Evolutionary conservation across 2,797 vertebrate genomes (phyloP).

Genomic region (Paratrypauchen microcephalus): DNA sequence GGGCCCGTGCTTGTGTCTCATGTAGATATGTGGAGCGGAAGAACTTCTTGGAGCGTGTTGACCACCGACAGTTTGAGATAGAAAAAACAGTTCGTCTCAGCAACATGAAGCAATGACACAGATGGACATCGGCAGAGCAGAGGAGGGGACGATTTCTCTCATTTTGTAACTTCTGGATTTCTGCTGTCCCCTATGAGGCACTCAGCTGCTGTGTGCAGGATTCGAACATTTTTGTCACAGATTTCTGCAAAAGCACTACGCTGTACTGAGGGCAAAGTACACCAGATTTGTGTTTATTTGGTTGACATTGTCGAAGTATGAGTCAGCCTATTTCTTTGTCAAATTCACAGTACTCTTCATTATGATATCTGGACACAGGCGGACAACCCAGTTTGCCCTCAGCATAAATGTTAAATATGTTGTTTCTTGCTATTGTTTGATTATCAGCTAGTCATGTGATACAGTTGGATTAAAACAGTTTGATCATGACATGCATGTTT

Average conservation of each 20-base stretch:
- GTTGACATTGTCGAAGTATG: background rate
- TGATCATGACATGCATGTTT: background rate
- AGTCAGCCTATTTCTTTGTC: background rate
- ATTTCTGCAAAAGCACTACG: background rate
- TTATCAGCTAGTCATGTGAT: background rate
- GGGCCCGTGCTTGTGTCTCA: conserved; percentile 15
- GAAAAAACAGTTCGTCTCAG: conserved; percentile 88
- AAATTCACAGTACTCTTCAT: background rate
- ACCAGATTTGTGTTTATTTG: background rate
- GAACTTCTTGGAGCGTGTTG: conserved; percentile 94
- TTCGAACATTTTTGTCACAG: background rate
- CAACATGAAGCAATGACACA: conserved; percentile 84
- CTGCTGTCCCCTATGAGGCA: background rate
- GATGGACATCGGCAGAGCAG: background rate
- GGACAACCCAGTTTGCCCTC: background rate
- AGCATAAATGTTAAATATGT: background rate
- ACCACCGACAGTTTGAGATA: conserved; percentile 94
- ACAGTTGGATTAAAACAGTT: background rate
- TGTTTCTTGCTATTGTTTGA: background rate
- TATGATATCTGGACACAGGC: background rate
- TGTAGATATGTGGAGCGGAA: conserved; percentile 93
- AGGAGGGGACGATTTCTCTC: background rate
- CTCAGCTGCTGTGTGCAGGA: background rate
- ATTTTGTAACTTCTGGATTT: conserved; percentile 1
- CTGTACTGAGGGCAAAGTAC: background rate